Conservation (phyloP, 2,113 vertebrate genomes). For the Hydrolagus affinis region DNA sequence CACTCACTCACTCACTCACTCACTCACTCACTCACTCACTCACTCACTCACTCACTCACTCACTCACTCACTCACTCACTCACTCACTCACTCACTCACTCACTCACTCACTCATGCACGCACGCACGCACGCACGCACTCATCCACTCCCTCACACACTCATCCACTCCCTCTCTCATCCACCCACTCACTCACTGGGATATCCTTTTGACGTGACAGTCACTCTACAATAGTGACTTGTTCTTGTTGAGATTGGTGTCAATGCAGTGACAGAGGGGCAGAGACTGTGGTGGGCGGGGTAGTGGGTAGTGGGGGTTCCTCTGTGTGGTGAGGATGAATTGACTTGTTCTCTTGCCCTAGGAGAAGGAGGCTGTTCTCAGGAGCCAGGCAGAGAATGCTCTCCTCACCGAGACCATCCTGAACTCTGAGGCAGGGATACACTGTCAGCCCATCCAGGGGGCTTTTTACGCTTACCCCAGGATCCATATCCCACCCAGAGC, state of each 20-base stretch:
- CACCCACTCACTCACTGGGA: not conserved
- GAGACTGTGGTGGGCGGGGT: not conserved
- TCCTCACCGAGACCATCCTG: conserved; percentile 25
- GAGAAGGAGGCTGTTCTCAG: conserved; percentile 15
- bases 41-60: not conserved
- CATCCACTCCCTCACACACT: not conserved
- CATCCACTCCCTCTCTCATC: not conserved
- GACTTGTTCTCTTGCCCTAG: not conserved
- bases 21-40: not conserved
- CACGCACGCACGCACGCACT: not conserved
- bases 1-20: not conserved
- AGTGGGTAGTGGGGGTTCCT: not conserved
- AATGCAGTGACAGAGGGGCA: too few species aligned
- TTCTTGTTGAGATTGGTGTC: too few species aligned
- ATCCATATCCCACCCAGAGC: conserved; percentile 31
- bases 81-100: not conserved
- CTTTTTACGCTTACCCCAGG: conserved; percentile 32
- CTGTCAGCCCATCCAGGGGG: conserved; percentile 32
- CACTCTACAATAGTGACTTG: too few species aligned
- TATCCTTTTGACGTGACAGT: too few species aligned
- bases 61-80: not conserved
- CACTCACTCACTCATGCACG: not conserved
- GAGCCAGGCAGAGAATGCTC: conserved; percentile 21
- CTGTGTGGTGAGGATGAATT: too few species aligned
- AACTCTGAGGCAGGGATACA: conserved; percentile 29